Base-by-base conservation (phyloP, 2,113 vertebrate species). In the Heterochromis multidens region DNA sequence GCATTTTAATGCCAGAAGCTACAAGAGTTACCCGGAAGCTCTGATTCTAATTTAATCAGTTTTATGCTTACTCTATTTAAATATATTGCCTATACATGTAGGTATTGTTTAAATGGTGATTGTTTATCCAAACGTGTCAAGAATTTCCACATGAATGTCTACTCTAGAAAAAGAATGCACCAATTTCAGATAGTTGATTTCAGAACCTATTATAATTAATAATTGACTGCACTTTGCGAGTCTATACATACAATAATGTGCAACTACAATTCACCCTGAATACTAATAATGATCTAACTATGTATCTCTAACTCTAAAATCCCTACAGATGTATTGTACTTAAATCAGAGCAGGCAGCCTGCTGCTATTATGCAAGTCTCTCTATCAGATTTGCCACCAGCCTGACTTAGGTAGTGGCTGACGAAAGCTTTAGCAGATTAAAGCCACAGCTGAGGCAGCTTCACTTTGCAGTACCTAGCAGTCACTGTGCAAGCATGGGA, bases 361-460 rank as follows among this genome's bases (percentile, higher is more conserved):
- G 85, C 21, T 61, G 72, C 49, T 25, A 49, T 84, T 85, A 87
- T 58, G 58, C 40, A 83, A 89, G 60, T 77, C 63, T 23, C 35
- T 79, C 79, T 5, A 52, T 76, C 40, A 54, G 46, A 77, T 60
- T 67, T 40, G 37, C 49, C 76, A 33, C 49, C 78, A 90, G 43
- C 74, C 49, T 6, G n/a, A 81, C 27, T 80, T 76, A 29, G 65
- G 49, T 80, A 3, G 83, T 77, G 85, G 78, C 84, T 85, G 74
- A 57, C 82, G 60, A 79, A 84, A 25, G 92, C 77, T 93, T 88
- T 82, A 90, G 81, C 74, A 88, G 94, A 94, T 95, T 93, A 90
- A 89, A 80, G 83, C 57, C 82, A 72, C 83, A 82, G 87, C 83
- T 62, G 81, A 85, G 65, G 72, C 85, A 62, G 78, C 88, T 89